phyloP scores from a whole-genome alignment of 2,888 invertebrate species.

The Hedychridium roseum region DNA sequence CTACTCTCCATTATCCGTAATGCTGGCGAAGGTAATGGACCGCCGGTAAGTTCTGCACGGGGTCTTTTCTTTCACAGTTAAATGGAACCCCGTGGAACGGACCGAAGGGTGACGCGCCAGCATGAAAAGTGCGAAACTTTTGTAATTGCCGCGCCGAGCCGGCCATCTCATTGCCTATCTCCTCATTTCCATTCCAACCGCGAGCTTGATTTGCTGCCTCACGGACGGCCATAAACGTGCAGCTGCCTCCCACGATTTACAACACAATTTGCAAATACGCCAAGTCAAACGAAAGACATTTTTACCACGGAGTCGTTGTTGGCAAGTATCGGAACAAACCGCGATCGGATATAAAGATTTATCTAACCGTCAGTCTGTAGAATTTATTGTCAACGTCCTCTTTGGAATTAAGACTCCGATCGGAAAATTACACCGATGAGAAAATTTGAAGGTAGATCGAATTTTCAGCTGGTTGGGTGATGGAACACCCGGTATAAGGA shows the following conservation, averaged over 20 bases:
- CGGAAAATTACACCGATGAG: no score
- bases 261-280: no score
- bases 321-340: no score
- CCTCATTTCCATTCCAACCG: background rate
- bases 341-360: no score
- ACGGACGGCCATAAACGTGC: background rate
- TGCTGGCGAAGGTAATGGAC: conserved; percentile 17
- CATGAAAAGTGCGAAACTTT: conserved; percentile 27
- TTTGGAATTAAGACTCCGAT: no score
- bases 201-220: background rate
- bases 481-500: conserved; percentile 43
- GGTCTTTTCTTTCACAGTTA: conserved; percentile 11
- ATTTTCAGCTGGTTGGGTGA: conserved; percentile 17
- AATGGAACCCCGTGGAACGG: conserved; percentile 13
- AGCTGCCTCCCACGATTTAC: background rate
- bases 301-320: no score
- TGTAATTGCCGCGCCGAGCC: conserved; percentile 20
- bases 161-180: background rate
- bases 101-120: conserved; percentile 1
- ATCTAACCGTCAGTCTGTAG: no score
- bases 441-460: no score
- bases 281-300: no score
- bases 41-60: conserved; percentile 13
- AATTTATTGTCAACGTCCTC: no score
- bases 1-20: conserved; percentile 18